Evolutionary conservation across 2,888 invertebrate species (phyloP), one percentile per base, ranked within the genome.

Genomic region (Gnatocerus cornutus): DNA sequence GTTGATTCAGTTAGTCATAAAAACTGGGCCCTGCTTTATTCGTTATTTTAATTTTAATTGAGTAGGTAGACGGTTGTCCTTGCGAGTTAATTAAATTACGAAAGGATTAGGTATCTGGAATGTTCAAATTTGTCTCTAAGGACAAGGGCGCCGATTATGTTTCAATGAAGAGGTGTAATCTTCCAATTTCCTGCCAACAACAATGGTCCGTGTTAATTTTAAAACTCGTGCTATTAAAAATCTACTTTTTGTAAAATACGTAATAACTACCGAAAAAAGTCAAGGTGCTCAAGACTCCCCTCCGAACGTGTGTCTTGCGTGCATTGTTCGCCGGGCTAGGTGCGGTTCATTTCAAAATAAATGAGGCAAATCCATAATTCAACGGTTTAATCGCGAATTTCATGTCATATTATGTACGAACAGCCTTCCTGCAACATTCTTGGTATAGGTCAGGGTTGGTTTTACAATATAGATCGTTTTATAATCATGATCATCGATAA

Each of bases 371-470:
- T 61, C 37, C 37, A 48, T 61, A 61, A 61, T 48, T 48, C 46
- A 59, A 48, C 2, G 30, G n/a, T 10, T 27, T 61, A 39, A 61
- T 46, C 14, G 48, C 39, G 29, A 61, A 48, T 46, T 50, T 48
- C 61, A 33, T 61, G 50, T 50, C 59, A 33, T 33, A 59, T 45
- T 58, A 58, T 58, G 33, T 45, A 37, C 59, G 16, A 62, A 45
- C 16, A 53, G 63, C 63, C 63, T 63, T 63, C 63, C 63, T 63
- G 52, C 9, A 52, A 13, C 63, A 63, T 63, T 52, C 63, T 63
- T 63, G 45, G 43, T 29, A 63, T 63, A 63, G 63, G 63, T 63
- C 63, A 63, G 27, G 63, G 63, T 13, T 63, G 43, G 37, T 41
- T 52, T 43, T 13, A 41, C 9, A 21, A 21, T 41, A 33, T 53